These are phyloP conservation scores for Mya arenaria DNA, from an alignment of 1,140 invertebrate species.

Conservation along the genomic window DNA sequence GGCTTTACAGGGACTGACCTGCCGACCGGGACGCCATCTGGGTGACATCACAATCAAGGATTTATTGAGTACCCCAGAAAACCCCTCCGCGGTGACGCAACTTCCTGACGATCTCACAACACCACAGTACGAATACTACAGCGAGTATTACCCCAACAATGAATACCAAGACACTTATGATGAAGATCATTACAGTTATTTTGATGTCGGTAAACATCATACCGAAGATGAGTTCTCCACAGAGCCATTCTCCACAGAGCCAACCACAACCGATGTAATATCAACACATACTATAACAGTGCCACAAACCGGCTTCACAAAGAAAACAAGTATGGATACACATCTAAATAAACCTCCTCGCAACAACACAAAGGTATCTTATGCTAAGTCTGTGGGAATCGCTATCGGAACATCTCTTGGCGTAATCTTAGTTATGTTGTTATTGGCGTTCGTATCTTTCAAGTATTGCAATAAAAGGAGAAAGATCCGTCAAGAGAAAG, in stretches of 20 bases:
- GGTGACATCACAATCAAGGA: not conserved
- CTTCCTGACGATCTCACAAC: not conserved
- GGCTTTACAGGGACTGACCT: no score
- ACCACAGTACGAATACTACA: no score
- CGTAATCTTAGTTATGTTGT: conserved; percentile 45
- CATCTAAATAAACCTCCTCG: not conserved
- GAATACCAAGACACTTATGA: no score
- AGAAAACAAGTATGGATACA: not conserved
- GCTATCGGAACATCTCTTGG: conserved; percentile 34
- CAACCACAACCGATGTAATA: not conserved
- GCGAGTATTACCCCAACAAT: no score
- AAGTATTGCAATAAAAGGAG: conserved; percentile 11
- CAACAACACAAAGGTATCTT: not conserved
- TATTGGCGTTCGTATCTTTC: conserved; percentile 18
- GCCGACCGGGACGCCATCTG: no score
- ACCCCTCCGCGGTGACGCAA: not conserved
- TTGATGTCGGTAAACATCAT: not conserved
- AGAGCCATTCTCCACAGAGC: not conserved
- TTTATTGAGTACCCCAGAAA: not conserved
- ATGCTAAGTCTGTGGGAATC: conserved; percentile 16
- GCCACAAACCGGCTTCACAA: not conserved
- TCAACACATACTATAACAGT: not conserved
- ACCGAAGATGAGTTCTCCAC: not conserved
- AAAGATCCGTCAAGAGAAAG: conserved; percentile 25
- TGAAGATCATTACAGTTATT: not conserved